Conservation (phyloP, 2,113 vertebrate genomes). For the Pseudorectes ferrugineus region DNA sequence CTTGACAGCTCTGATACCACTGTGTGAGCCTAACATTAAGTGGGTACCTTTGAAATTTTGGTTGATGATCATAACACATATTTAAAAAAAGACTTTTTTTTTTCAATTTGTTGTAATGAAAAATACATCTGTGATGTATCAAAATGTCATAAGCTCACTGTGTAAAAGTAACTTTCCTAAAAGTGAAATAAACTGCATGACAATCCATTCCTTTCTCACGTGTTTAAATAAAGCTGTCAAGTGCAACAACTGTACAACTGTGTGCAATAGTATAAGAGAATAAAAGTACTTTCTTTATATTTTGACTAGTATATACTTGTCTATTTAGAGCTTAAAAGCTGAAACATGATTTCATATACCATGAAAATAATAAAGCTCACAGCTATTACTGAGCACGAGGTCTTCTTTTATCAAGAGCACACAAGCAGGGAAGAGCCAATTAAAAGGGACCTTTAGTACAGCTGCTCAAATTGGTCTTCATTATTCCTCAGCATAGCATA, state of each 20-base stretch:
- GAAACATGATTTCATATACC: not conserved
- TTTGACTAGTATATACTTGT: not conserved
- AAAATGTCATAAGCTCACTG: not conserved
- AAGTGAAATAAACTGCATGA: not conserved
- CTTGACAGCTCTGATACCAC: not conserved
- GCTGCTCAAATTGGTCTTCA: constrained; percentile 7
- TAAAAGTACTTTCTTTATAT: not conserved
- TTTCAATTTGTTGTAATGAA: not conserved
- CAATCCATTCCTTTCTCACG: not conserved
- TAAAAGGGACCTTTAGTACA: constrained; percentile 44
- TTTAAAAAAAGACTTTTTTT: not conserved
- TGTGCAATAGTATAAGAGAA: not conserved
- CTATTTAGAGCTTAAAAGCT: not conserved
- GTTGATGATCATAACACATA: not conserved
- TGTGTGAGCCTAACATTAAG: not conserved
- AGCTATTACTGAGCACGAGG: not conserved
- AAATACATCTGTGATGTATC: not conserved
- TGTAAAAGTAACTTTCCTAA: not conserved
- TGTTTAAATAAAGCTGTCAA: not conserved
- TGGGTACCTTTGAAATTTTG: not conserved
- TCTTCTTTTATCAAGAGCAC: not conserved
- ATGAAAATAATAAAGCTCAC: constrained; percentile 19
- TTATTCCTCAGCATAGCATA: not conserved
- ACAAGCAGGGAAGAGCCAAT: constrained; percentile 20
- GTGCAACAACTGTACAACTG: not conserved